Evolutionary conservation across 2,888 invertebrate species (phyloP).

Genomic region (Tetramorium bicarinatum): DNA sequence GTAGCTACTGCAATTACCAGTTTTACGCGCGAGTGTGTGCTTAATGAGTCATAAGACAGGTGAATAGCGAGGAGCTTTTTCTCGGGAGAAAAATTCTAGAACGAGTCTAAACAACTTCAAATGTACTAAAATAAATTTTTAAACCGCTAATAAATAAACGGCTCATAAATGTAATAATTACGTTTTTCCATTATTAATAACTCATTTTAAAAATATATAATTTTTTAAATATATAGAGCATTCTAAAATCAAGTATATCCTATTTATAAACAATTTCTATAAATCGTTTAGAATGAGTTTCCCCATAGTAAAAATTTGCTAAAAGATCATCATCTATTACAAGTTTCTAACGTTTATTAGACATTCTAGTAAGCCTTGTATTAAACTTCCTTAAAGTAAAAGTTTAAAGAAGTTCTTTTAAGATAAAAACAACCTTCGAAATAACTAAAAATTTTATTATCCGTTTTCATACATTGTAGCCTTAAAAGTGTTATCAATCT

Average conservation of each 20-base stretch:
- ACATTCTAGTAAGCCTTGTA: slow-evolving; percentile 1
- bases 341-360: slow-evolving; percentile 15
- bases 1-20: slow-evolving; percentile 14
- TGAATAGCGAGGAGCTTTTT: background rate
- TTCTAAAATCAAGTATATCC: background rate
- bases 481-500: background rate
- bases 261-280: background rate
- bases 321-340: background rate
- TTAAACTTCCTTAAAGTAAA: background rate
- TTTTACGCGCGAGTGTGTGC: slow-evolving; percentile 23
- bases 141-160: no score
- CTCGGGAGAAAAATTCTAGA: background rate
- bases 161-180: background rate
- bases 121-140: background rate
- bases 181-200: background rate
- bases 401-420: background rate
- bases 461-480: background rate
- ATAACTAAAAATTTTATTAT: background rate
- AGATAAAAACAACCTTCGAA: slow-evolving; percentile 10
- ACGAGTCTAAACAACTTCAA: background rate
- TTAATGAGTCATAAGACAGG: slow-evolving; percentile 29
- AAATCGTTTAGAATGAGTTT: background rate
- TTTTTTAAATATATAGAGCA: background rate
- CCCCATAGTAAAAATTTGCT: background rate
- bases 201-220: background rate